phyloP scores from a whole-genome alignment of 2,888 invertebrate genomes.

The Dorcus hopei region DNA sequence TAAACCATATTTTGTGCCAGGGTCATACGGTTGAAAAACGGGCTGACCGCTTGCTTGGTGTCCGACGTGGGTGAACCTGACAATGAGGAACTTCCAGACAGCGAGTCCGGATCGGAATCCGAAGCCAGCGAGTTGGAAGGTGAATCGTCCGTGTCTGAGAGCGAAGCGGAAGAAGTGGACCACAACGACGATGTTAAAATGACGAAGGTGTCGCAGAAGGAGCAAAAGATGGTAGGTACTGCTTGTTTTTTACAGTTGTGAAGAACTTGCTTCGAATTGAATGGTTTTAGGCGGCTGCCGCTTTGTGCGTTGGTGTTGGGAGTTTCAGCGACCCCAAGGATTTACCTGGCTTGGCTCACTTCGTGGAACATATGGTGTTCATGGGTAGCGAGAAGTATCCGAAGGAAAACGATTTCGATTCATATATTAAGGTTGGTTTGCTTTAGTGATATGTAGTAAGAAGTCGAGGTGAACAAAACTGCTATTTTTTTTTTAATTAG shows the following conservation, averaged over 20 bases:
- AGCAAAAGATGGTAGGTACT: slow-evolving; percentile 43
- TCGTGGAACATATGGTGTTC: slow-evolving; percentile 90
- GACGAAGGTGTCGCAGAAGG: slow-evolving; percentile 39
- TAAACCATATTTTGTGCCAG: slow-evolving; percentile 40
- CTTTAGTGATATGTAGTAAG: neutral
- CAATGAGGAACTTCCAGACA: slow-evolving; percentile 41
- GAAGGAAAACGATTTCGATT: slow-evolving; percentile 80
- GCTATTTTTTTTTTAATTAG: too few species aligned
- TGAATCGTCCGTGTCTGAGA: slow-evolving; percentile 7
- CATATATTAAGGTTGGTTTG: slow-evolving; percentile 63
- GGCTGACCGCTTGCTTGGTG: slow-evolving; percentile 68
- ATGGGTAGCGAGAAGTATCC: slow-evolving; percentile 92
- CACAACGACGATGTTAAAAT: slow-evolving; percentile 27
- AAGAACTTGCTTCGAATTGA: neutral
- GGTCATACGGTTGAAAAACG: slow-evolving; percentile 66
- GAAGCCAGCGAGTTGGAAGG: slow-evolving; percentile 20
- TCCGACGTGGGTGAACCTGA: slow-evolving; percentile 55
- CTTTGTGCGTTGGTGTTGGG: slow-evolving; percentile 73
- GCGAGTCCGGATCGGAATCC: slow-evolving; percentile 29
- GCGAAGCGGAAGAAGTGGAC: slow-evolving; percentile 29
- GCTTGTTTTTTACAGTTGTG: neutral
- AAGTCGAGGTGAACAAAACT: too few species aligned
- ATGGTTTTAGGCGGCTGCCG: slow-evolving; percentile 65
- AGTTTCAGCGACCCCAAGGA: slow-evolving; percentile 74
- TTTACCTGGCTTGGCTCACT: slow-evolving; percentile 80